Conservation (phyloP, 2,113 vertebrate species). For the Pseudopipra pipra region DNA sequence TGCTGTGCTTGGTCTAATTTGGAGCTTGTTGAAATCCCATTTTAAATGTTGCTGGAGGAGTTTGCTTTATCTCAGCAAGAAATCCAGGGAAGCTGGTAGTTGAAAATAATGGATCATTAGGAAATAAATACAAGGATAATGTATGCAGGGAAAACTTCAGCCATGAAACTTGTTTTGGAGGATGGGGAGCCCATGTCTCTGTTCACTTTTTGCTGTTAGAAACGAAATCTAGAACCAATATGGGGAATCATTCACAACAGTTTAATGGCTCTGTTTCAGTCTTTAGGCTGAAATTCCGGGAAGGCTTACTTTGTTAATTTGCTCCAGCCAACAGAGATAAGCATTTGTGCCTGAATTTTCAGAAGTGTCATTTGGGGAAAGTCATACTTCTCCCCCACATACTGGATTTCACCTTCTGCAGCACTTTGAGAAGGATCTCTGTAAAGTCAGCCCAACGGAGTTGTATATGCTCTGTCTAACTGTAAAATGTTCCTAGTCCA, state of each 20-base stretch:
- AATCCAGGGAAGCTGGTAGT: background rate
- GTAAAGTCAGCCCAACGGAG: background rate
- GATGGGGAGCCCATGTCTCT: background rate
- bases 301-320: background rate
- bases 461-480: background rate
- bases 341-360: background rate
- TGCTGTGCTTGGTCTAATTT: conserved; percentile 53
- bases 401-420: background rate
- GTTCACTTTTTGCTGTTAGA: background rate
- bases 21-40: conserved; percentile 37
- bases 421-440: background rate
- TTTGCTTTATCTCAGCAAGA: conserved; percentile 6
- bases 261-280: background rate
- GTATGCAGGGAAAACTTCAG: background rate
- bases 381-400: accelerated
- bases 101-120: conserved; percentile 36
- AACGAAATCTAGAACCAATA: background rate
- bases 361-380: background rate
- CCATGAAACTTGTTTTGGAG: background rate
- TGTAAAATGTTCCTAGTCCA: background rate
- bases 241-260: background rate
- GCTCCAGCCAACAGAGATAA: background rate
- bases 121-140: conserved; percentile 12
- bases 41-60: conserved; percentile 30
- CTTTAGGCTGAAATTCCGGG: background rate